Conservation (phyloP, 1,140 invertebrate species). For the Drosophila grimshawi region DNA sequence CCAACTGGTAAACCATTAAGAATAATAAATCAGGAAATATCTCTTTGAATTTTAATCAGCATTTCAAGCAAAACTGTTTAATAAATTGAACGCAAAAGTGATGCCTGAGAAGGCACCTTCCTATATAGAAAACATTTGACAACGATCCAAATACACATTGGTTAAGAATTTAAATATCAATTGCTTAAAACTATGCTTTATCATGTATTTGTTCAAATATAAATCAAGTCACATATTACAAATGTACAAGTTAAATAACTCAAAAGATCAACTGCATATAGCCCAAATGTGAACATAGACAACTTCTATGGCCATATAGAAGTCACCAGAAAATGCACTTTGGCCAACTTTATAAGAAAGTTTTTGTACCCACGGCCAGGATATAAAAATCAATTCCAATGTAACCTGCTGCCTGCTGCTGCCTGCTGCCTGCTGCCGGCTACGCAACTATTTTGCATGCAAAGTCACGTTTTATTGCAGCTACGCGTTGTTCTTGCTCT, state of each 20-base stretch:
- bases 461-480: conserved; percentile 80
- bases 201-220: neutral
- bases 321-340: conserved; percentile 6
- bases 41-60: too few relatives aligned
- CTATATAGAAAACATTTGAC: too few relatives aligned
- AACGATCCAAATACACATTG: too few relatives aligned
- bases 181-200: too few relatives aligned
- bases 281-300: neutral
- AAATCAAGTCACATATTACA: neutral
- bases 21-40: neutral
- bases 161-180: too few relatives aligned
- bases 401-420: conserved; percentile 55
- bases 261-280: neutral
- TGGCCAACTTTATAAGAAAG: conserved; percentile 29
- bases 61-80: too few relatives aligned
- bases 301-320: neutral
- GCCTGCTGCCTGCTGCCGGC: conserved; percentile 39
- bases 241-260: neutral
- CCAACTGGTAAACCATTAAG: too few relatives aligned
- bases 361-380: conserved; percentile 22
- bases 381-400: conserved; percentile 72
- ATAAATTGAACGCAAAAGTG: neutral
- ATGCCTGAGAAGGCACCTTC: too few relatives aligned
- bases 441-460: conserved; percentile 80
- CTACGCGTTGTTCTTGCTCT: conserved; percentile 60